Percentiles rank a stretch among this genome's conserved stretches.
Evolutionary conservation across 37 sponge, comb jelly and placozoan genomes (phyloP).

Genomic region (Dysidea cf. avara): DNA sequence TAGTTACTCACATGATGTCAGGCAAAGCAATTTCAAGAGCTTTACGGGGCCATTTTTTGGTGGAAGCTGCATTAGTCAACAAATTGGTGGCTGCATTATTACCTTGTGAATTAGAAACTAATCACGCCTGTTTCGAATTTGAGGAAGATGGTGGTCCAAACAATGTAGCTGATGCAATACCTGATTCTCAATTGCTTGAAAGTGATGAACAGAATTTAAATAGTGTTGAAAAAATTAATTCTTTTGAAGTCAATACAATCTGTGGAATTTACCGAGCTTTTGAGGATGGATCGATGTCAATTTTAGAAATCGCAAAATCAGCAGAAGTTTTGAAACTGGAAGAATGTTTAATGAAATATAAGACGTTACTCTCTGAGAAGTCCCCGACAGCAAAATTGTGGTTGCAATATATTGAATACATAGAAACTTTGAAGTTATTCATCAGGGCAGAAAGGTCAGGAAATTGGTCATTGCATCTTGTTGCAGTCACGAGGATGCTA

Average conservation of each 20-base stretch:
- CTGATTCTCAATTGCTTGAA: too few species aligned
- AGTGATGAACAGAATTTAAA: not conserved
- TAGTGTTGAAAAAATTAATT: conserved; percentile 13
- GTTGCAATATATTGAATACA: too few species aligned
- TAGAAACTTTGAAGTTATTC: too few species aligned
- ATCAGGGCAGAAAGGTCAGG: conserved; percentile 41
- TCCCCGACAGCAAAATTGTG: too few species aligned
- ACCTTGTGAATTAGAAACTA: not conserved
- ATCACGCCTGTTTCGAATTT: too few species aligned
- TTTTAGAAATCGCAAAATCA: conserved; percentile 5
- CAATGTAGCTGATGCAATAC: too few species aligned
- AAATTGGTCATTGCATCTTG: conserved; percentile 25
- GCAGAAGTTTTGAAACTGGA: conserved; percentile 19
- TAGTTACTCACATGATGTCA: conserved; percentile 30
- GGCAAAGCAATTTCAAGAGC: too few species aligned
- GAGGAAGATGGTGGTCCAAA: too few species aligned
- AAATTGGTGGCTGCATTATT: conserved; percentile 15
- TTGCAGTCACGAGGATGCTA: conserved; percentile 23
- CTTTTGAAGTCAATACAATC: conserved; percentile 26
- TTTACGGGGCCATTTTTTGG: conserved; percentile 32
- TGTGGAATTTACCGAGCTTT: conserved; percentile 10
- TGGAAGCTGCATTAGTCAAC: too few species aligned
- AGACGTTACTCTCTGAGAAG: conserved; percentile 21
- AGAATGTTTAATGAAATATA: conserved; percentile 14
- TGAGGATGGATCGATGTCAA: conserved; percentile 11